These are phyloP conservation scores for Probaryconus sp. DNA, from an alignment of 1,140 invertebrate genomes.

Conservation along the genomic window DNA sequence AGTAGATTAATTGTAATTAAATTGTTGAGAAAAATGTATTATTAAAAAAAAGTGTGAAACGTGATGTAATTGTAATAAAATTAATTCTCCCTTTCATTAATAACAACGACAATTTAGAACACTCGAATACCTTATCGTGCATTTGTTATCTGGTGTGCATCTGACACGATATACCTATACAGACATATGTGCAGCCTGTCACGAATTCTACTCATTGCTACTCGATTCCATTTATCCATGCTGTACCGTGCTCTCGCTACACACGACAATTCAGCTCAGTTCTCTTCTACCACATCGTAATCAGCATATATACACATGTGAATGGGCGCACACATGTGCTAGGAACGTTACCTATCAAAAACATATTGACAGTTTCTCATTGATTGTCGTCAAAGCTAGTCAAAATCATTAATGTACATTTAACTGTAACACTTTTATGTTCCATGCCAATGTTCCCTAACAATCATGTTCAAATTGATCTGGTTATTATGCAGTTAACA, in stretches of 20 bases:
- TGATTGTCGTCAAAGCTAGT: slow-evolving; percentile 17
- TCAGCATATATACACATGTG: slow-evolving; percentile 7
- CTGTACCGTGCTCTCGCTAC: slow-evolving; percentile 15
- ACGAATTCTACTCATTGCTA: slow-evolving; percentile 17
- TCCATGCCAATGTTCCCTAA: too few relatives aligned
- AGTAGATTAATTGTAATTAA: too few relatives aligned
- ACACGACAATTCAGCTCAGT: slow-evolving; percentile 14
- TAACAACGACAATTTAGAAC: slow-evolving; percentile 20
- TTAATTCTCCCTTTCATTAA: slow-evolving; percentile 14
- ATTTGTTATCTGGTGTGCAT: slow-evolving; percentile 23
- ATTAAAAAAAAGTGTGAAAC: too few relatives aligned
- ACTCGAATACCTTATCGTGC: slow-evolving; percentile 16
- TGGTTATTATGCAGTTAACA: too few relatives aligned
- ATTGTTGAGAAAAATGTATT: too few relatives aligned
- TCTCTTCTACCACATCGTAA: slow-evolving; percentile 1
- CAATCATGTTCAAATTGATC: too few relatives aligned
- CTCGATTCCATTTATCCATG: slow-evolving; percentile 25
- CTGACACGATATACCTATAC: slow-evolving; percentile 13
- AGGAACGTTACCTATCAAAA: slow-evolving; percentile 11
- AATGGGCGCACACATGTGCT: not conserved
- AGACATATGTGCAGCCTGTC: slow-evolving; percentile 3
- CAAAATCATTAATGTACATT: slow-evolving; percentile 1
- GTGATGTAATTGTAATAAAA: too few relatives aligned
- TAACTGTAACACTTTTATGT: too few relatives aligned
- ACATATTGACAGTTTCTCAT: slow-evolving; percentile 8